These are phyloP conservation scores for Ostrea denselamellosa DNA, from an alignment of 1,140 invertebrate genomes.

Conservation along the genomic window DNA sequence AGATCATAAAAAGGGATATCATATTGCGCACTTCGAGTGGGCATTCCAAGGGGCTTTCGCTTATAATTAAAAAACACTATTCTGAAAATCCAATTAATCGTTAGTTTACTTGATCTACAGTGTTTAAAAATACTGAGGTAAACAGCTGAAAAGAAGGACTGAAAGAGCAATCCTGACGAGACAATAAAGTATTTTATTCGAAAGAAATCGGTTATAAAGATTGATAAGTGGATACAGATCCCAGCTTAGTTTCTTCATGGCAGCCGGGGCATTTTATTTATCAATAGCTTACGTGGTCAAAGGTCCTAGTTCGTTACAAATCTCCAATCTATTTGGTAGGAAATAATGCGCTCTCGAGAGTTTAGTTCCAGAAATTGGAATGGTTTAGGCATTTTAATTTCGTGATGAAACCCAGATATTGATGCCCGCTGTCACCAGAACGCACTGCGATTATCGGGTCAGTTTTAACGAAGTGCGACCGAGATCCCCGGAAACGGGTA, in stretches of 20 bases:
- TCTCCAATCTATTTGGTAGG: neutral
- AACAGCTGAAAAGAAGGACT: neutral
- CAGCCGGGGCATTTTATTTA: constrained; percentile 5
- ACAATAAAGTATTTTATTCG: neutral
- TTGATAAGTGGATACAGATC: neutral
- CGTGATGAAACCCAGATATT: too few relatives aligned
- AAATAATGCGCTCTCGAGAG: neutral
- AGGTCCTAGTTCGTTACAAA: constrained; percentile 16
- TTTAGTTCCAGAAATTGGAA: too few relatives aligned
- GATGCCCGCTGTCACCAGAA: too few relatives aligned
- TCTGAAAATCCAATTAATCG: neutral
- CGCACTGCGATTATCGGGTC: too few relatives aligned
- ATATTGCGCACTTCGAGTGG: constrained; percentile 11
- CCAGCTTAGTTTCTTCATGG: neutral
- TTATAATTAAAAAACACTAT: neutral
- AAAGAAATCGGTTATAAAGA: neutral
- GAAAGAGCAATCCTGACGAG: neutral
- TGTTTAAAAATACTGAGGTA: neutral
- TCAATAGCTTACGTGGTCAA: constrained; percentile 7
- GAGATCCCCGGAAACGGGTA: too few relatives aligned
- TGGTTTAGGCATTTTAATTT: too few relatives aligned
- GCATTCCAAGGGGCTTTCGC: neutral
- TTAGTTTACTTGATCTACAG: neutral
- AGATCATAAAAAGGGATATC: neutral
- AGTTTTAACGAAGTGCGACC: too few relatives aligned